Base-by-base conservation (phyloP, 2,113 vertebrate species). In the Platichthys stellatus region DNA sequence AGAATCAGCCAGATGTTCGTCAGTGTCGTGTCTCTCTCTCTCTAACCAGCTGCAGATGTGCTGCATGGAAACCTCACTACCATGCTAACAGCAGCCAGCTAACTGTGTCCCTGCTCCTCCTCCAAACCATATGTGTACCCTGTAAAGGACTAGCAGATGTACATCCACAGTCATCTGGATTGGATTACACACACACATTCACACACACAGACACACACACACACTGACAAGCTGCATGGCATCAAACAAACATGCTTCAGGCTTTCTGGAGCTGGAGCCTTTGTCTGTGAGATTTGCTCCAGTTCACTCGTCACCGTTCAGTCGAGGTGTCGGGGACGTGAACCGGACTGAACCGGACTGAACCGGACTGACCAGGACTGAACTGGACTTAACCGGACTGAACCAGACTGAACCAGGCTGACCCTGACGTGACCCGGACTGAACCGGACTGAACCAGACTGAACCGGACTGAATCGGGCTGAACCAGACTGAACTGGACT, bases 41-140 rank as follows among this genome's bases (percentile, higher is more conserved):
- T 28, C 14, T 89, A 90, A 90, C 79, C 49, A 59, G 35, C 69
- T 64, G 59, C 90, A 90, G 89, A 86, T 90, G 83, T 88, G 40
- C 40, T 43, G 23, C 67, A 17, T 69, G 76, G 82, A 88, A 85
- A 83, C 58, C 58, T 74, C 43, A 31, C 80, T 79, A 80, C 88
- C 78, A 71, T 68, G 80, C 76, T 80, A 81, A 83, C 78, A 53
- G 24, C 24, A 24, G 24, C 24, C 24, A 24, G 24, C 24, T 24
- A 24, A 24, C 74, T 71, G 12, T n/a, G n/a, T 56, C 53, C 11
- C 54, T 13, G 60, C 54, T 45, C 17, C 45, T 65, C 40, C 69
- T 60, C 23, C 53, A n/a, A n/a, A n/a, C n/a, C n/a, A n/a, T n/a
- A n/a, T n/a, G n/a, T n/a, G n/a, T n/a, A n/a, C n/a, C n/a, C n/a